Percentiles rank a stretch among this genome's conserved stretches.
These are phyloP conservation scores for Arremon aurantiirostris DNA, from an alignment of 2,797 vertebrate species.

Conservation along the genomic window DNA sequence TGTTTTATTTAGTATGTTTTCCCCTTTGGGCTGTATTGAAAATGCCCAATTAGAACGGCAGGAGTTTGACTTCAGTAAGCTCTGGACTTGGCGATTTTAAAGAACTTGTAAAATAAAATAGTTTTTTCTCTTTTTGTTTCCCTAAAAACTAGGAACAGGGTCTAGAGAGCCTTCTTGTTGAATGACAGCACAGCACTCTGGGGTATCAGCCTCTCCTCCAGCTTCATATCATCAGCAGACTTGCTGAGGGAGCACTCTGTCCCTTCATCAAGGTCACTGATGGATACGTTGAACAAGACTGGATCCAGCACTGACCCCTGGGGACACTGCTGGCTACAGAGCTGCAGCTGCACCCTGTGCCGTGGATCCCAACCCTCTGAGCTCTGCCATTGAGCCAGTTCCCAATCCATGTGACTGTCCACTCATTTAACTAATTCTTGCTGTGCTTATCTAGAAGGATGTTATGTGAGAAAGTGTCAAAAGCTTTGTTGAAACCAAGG, in stretches of 20 bases:
- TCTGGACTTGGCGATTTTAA: neutral
- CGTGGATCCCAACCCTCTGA: neutral
- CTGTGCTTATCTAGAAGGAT: fast-evolving
- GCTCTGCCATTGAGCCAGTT: neutral
- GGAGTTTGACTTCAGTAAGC: neutral
- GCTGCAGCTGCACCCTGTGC: neutral
- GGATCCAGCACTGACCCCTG: neutral
- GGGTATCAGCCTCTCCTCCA: neutral
- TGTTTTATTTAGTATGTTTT: neutral
- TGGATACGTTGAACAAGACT: neutral
- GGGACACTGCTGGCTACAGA: neutral
- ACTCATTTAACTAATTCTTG: too few species aligned
- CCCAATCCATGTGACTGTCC: too few species aligned
- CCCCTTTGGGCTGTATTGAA: neutral
- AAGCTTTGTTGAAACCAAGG: neutral
- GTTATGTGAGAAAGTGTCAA: neutral
- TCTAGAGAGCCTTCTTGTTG: neutral
- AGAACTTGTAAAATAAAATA: neutral
- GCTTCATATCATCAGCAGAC: neutral
- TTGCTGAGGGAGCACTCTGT: neutral
- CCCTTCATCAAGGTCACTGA: neutral
- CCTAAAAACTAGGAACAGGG: neutral
- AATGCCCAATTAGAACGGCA: neutral
- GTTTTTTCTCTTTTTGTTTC: neutral
- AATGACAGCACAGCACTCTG: neutral